Evolutionary conservation across 2,797 vertebrate genomes (phyloP), one percentile per base, ranked within the genome.

Genomic region (Phalloptychus januarius): DNA sequence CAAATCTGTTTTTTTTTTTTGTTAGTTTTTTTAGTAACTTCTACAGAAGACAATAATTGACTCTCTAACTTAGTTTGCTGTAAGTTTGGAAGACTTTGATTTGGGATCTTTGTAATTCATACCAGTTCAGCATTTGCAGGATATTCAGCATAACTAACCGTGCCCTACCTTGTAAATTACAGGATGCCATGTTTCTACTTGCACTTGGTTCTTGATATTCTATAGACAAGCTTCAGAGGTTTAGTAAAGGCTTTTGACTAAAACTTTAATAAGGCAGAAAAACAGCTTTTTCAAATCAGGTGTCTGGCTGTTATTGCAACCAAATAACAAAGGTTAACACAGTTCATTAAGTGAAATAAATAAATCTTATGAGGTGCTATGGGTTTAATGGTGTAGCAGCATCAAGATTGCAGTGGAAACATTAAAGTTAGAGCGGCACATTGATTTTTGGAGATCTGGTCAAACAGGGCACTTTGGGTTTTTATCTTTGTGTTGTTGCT

Each of bases 321-420:
- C 16, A 20, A 31, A 28, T 56, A 5, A n/a, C 52, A 54, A 13
- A 18, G 28, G 15, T 71, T 74, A 25, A 5, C 71, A 28, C 65
- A 75, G 31, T 44, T 63, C 74, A 48, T 23, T 63, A 56, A 75
- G 72, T 77, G 23, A 83, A 72, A 78, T 81, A 7, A 61, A 61
- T 12, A 45, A 74, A 69, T 70, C 75, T 73, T 10, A 40, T 40
- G 7, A 18, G 3, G 3, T 46, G 36, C 7, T 72, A 63, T 70
- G 71, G 81, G 38, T 72, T 42, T 71, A 71, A 45, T 33, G 58
- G 72, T 74, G 54, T 70, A n/a, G 71, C 36, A 20, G 71, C 46
- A 61, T 77, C 4, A 0, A 67, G 23, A 78, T 82, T 48, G 67
- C 67, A 86, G 84, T 84, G 88, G 85, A 88, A 88, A 85, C 86